These are phyloP conservation scores for Drosophila mimetica DNA, from an alignment of 2,888 invertebrate genomes.

Conservation along the genomic window DNA sequence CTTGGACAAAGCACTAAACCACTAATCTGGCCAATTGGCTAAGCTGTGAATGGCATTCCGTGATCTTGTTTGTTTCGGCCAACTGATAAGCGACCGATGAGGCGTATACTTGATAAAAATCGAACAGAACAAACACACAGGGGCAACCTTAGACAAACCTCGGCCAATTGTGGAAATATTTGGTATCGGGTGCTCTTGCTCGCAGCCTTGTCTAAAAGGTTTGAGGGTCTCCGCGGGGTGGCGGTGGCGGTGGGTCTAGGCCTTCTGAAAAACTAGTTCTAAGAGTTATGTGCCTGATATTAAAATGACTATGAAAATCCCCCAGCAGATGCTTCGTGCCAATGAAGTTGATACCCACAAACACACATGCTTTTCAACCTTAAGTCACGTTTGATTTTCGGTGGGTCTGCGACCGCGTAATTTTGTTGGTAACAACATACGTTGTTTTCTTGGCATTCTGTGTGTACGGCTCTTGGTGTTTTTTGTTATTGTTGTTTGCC, in stretches of 20 bases:
- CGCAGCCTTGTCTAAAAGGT: conserved; percentile 23
- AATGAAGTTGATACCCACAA: conserved; percentile 40
- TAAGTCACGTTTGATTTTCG: conserved; percentile 74
- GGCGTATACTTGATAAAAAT: conserved; percentile 68
- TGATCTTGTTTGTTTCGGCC: conserved; percentile 24
- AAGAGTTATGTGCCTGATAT: conserved; percentile 45
- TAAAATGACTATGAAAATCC: conserved; percentile 31
- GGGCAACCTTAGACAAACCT: conserved; percentile 25
- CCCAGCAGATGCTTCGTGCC: conserved; percentile 53
- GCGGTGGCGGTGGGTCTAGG: neutral
- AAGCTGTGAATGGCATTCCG: conserved; percentile 24
- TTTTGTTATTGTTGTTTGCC: conserved; percentile 46
- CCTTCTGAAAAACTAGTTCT: conserved; percentile 66
- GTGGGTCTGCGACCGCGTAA: conserved; percentile 68
- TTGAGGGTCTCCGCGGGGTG: neutral
- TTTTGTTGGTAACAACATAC: conserved; percentile 35
- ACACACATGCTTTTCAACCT: conserved; percentile 52
- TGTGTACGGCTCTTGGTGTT: conserved; percentile 15
- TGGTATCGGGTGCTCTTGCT: conserved; percentile 21
- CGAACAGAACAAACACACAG: conserved; percentile 39
- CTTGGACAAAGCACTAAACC: conserved; percentile 15
- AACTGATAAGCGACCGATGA: conserved; percentile 53
- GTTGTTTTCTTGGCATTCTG: conserved; percentile 50
- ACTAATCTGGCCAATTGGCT: conserved; percentile 25
- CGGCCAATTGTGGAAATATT: conserved; percentile 34